Percentiles rank a stretch among this genome's conserved stretches.
Evolutionary conservation across 2,888 invertebrate species (phyloP).

Genomic region (Scaptomyza polygonia): DNA sequence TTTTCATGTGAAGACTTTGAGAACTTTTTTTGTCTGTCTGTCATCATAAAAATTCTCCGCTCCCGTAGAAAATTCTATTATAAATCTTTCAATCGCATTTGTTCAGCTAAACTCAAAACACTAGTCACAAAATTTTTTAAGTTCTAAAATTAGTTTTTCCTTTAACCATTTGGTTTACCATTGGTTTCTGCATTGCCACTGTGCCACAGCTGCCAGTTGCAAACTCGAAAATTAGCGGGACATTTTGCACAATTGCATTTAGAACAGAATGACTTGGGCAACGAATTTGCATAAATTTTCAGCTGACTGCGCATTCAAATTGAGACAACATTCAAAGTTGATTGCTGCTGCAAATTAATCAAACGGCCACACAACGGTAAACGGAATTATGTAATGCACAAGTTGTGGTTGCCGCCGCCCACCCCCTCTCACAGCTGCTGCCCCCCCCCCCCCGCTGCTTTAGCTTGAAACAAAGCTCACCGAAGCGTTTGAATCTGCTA

Average conservation of each 20-base stretch:
- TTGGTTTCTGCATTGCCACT: slow-evolving; percentile 4
- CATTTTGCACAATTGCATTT: slow-evolving; percentile 60
- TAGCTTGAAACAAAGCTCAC: slow-evolving; percentile 37
- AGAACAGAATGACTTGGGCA: slow-evolving; percentile 73
- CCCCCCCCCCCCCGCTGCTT: neutral
- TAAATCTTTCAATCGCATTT: neutral
- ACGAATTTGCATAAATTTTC: slow-evolving; percentile 70
- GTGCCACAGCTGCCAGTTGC: slow-evolving; percentile 28
- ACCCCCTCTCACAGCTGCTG: neutral
- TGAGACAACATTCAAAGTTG: slow-evolving; percentile 36
- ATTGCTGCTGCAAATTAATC: slow-evolving; percentile 62
- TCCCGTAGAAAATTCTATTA: neutral
- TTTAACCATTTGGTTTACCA: neutral
- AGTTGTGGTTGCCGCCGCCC: slow-evolving; percentile 22
- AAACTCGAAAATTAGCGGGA: slow-evolving; percentile 45
- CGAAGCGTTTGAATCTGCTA: slow-evolving; percentile 72
- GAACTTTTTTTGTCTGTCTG: too few relatives aligned
- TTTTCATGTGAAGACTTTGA: too few relatives aligned
- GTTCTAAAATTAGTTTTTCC: neutral
- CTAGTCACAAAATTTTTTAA: slow-evolving; percentile 13
- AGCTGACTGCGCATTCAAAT: slow-evolving; percentile 60
- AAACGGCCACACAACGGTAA: slow-evolving; percentile 70
- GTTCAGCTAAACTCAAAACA: neutral
- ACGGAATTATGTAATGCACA: slow-evolving; percentile 71
- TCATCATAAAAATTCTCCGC: too few relatives aligned